These are phyloP conservation scores for Ceyx margarethae DNA, from an alignment of 2,113 vertebrate genomes.

Conservation along the genomic window DNA sequence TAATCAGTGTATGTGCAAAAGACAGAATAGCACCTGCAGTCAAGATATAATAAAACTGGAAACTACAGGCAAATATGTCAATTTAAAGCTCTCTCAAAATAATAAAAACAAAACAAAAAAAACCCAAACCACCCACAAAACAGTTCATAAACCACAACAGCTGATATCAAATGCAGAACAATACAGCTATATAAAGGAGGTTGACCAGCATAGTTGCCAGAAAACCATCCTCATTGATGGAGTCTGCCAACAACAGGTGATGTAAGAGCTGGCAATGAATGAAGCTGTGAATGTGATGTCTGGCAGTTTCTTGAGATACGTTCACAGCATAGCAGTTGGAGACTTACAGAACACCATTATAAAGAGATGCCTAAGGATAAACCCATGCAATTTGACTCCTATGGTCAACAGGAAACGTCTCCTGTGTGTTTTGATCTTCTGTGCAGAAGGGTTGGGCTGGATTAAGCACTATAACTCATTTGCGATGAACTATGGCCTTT, in stretches of 20 bases:
- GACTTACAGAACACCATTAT: neutral
- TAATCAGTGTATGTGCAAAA: neutral
- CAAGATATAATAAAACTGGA: neutral
- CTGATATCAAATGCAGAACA: neutral
- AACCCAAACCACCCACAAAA: neutral
- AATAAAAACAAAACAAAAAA: neutral
- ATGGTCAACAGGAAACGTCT: neutral
- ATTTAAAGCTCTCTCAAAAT: neutral
- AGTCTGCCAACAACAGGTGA: constrained; percentile 32
- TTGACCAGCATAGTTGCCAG: neutral
- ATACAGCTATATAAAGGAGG: neutral
- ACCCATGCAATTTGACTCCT: neutral
- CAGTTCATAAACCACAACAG: neutral
- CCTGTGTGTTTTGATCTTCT: accelerated
- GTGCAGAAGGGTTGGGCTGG: neutral
- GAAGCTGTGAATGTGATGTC: neutral
- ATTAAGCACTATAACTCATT: neutral
- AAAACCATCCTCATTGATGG: neutral
- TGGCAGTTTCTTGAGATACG: constrained; percentile 17
- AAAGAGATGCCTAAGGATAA: neutral
- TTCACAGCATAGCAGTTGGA: neutral
- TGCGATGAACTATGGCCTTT: neutral
- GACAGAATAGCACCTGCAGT: neutral
- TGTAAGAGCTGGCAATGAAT: constrained; percentile 5
- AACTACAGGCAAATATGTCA: neutral